Base-by-base conservation (phyloP, 2,113 vertebrate genomes). In the Spilogale gracilis region DNA sequence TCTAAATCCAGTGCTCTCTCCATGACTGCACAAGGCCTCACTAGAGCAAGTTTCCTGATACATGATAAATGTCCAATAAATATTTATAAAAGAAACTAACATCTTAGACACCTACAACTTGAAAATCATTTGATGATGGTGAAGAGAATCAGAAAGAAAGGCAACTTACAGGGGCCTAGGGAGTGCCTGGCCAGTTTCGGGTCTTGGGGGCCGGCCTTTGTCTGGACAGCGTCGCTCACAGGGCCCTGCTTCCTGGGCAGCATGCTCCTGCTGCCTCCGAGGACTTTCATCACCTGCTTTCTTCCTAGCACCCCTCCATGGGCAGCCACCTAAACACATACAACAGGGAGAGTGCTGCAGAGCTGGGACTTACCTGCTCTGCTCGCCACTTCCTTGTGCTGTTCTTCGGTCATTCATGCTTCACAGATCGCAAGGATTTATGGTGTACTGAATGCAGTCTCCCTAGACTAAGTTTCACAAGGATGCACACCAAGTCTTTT, bases 161-260 rank as follows among this genome's bases (percentile, higher is more conserved):
- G 63, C 45, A 95, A 99, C 99, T 99, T 98, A 99, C 99, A 98
- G 95, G 98, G 98, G n/a, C 98, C 98, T 98, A 54, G 65, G 96
- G 92, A 30, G 97, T 97, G 98, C 91, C 98, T 98, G 93, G 98
- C 98, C 95, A 99, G 98, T 98, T 99, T 98, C 74, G 96, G 98
- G 45, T 98, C 99, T 93, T 98, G 97, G 2, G 99, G 99, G 80
- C 96, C 98, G 11, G 97, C 97, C 83, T 97, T 98, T 27, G 95
- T 98, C 18, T 98, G 98, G 95, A 98, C 98, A 91, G 98, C 95
- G 18, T 98, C 98, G 89, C 98, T 79, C 9, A 79, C 54, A 21
- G 99, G 98, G 3, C 99, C 99, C 11, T 82, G 98, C 73, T 98
- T 98, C 83, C 98, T 71, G 0, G 97, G 96, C 4, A 97, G 98